Conservation (phyloP, 2,113 vertebrate species). For the Eudorcas thomsonii region DNA sequence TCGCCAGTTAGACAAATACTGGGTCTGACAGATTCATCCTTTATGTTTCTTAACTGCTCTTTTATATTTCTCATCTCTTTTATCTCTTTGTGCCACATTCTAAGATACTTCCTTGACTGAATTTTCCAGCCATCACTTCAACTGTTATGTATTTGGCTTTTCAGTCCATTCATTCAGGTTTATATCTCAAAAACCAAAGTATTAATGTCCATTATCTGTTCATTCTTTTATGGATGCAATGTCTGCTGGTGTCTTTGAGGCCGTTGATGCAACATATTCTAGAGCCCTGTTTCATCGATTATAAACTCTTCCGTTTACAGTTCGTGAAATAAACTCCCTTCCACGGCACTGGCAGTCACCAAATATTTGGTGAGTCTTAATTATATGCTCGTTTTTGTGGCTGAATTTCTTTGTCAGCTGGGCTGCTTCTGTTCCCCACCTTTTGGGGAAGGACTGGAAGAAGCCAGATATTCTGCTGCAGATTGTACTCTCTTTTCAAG, state of each 20-base stretch:
- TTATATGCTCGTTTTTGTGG: background rate
- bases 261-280: background rate
- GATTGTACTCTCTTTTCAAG: background rate
- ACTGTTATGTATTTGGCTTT: background rate
- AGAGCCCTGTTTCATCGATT: background rate
- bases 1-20: background rate
- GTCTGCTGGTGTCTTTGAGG: background rate
- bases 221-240: background rate
- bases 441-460: background rate
- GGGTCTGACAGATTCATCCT: background rate
- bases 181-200: constrained; percentile 37
- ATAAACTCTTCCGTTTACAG: background rate
- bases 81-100: background rate
- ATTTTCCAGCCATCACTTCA: background rate
- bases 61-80: background rate
- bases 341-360: background rate
- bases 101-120: background rate
- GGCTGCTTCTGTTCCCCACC: background rate
- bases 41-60: background rate
- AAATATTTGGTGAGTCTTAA: background rate
- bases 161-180: background rate
- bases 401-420: background rate
- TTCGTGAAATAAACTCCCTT: background rate
- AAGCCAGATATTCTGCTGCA: background rate
- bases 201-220: background rate